These are phyloP conservation scores for Charaxes varanes DNA, from an alignment of 1,140 invertebrate species.

Conservation along the genomic window DNA sequence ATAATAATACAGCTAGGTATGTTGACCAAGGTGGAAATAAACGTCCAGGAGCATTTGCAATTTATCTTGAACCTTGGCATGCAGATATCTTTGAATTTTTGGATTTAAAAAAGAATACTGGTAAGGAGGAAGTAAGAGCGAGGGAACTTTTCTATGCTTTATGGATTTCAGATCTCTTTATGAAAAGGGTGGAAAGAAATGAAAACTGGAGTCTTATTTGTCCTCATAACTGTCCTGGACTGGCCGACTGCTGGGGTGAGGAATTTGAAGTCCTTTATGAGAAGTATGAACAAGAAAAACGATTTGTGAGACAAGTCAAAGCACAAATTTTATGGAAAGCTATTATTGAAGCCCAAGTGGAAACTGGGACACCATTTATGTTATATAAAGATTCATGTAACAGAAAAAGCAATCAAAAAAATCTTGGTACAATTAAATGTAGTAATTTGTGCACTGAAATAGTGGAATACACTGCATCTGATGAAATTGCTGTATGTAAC, in stretches of 20 bases:
- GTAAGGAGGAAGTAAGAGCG: constrained; percentile 93
- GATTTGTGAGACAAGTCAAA: constrained; percentile 83
- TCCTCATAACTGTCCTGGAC: constrained; percentile 92
- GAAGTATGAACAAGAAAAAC: constrained; percentile 90
- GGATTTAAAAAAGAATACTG: constrained; percentile 95
- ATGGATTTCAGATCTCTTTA: constrained; percentile 99
- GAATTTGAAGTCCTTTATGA: constrained; percentile 94
- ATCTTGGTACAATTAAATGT: constrained; percentile 98
- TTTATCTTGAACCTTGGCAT: constrained; percentile 99
- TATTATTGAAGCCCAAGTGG: constrained; percentile 96
- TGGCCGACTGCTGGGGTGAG: constrained; percentile 94
- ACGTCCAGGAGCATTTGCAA: constrained; percentile 98
- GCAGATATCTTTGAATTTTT: constrained; percentile 97
- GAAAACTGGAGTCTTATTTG: constrained; percentile 97
- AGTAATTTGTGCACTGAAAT: constrained; percentile 99
- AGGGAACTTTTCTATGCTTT: constrained; percentile 98
- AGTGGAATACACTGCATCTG: constrained; percentile 91
- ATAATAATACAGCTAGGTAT: constrained; percentile 96
- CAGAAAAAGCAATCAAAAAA: constrained; percentile 98
- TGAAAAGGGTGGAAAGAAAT: constrained; percentile 94
- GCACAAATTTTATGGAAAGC: constrained; percentile 95
- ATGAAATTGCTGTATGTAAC: constrained; percentile 99
- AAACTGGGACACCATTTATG: constrained; percentile 99
- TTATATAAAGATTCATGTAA: constrained; percentile 98
- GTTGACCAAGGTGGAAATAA: constrained; percentile 99